Conservation (phyloP, 2,888 invertebrate species). For the Pristionchus arcanus region DNA sequence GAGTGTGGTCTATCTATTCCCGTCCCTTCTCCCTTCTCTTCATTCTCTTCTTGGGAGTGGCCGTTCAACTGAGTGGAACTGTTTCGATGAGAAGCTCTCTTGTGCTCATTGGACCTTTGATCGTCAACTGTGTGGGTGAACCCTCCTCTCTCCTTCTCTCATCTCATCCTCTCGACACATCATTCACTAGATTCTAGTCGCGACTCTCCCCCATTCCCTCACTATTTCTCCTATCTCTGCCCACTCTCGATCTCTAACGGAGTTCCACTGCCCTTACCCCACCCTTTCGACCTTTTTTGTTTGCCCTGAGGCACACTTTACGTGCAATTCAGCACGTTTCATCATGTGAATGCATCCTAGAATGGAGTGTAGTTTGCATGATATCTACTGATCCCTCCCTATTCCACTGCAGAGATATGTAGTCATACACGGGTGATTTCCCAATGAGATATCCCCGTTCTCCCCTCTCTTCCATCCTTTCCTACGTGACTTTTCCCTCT, state of each 20-base stretch:
- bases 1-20: neutral
- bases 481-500: neutral
- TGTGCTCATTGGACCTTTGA: neutral
- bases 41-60: neutral
- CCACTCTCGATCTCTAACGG: neutral
- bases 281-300: neutral
- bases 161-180: neutral
- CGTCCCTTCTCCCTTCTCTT: neutral
- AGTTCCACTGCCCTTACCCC: neutral
- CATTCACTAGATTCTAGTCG: constrained; percentile 29
- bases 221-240: neutral
- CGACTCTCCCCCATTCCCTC: neutral
- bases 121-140: neutral
- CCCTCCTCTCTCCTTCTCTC: constrained; percentile 32
- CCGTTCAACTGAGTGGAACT: neutral
- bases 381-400: constrained; percentile 2
- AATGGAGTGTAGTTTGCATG: constrained; percentile 44
- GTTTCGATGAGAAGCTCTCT: neutral
- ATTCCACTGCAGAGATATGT: neutral
- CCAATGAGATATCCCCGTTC: neutral
- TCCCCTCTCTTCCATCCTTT: neutral
- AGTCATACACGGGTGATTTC: neutral
- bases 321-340: neutral
- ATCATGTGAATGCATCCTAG: constrained; percentile 29
- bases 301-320: neutral